Percentiles rank a stretch among this genome's conserved stretches.
Evolutionary conservation across 2,797 vertebrate genomes (phyloP).

Genomic region (Gouania willdenowi): DNA sequence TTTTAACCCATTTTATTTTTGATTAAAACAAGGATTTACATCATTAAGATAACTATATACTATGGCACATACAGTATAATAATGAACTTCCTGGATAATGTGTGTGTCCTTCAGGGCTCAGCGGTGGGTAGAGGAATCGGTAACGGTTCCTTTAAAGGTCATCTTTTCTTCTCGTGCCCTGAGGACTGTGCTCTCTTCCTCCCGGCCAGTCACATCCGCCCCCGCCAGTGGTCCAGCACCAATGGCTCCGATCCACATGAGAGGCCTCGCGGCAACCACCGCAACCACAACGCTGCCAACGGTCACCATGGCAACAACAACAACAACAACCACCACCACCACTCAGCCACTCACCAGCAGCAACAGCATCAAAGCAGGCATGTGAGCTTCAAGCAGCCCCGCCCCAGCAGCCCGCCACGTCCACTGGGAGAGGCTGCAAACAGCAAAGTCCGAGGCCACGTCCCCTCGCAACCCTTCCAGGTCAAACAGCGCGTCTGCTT

Average conservation of each 20-base stretch:
- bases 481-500: slow-evolving; percentile 67
- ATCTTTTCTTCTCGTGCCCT: slow-evolving; percentile 72
- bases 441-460: slow-evolving; percentile 15
- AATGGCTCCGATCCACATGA: slow-evolving; percentile 3
- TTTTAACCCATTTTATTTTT: no score
- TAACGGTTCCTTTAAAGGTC: slow-evolving; percentile 74
- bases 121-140: slow-evolving; percentile 65
- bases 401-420: slow-evolving; percentile 14
- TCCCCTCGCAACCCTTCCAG: slow-evolving; percentile 19
- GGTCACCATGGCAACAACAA: slow-evolving; percentile 16
- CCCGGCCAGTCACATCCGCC: slow-evolving; percentile 47
- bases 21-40: no score
- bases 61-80: no score
- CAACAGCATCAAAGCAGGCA: slow-evolving; percentile 17
- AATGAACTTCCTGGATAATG: no score
- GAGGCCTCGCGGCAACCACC: slow-evolving; percentile 5
- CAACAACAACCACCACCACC: background rate
- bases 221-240: slow-evolving; percentile 34
- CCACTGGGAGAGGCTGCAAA: slow-evolving; percentile 12
- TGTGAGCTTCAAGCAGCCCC: slow-evolving; percentile 19
- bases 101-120: slow-evolving; percentile 59
- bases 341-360: background rate
- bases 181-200: slow-evolving; percentile 77
- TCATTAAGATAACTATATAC: no score
- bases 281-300: slow-evolving; percentile 2